A percentile compares a stretch with the other conserved stretches of the same genome.
Conservation (phyloP, 2,888 invertebrate species). For the Nesidiocoris tenuis region DNA sequence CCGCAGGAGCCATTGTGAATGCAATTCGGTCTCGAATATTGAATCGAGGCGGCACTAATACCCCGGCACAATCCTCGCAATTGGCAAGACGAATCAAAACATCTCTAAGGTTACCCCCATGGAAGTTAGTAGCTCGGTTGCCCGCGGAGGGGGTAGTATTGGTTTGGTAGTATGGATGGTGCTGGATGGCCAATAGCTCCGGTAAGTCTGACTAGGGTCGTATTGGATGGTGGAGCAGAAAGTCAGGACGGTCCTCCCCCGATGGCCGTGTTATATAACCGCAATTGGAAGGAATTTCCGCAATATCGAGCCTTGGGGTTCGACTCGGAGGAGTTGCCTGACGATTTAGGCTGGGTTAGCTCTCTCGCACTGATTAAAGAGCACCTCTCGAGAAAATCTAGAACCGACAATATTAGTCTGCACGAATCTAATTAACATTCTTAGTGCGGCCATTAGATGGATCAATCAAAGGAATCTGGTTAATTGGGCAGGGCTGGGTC, state of each 20-base stretch:
- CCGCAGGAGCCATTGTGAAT: too few species aligned
- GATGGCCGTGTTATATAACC: neutral
- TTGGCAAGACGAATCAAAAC: neutral
- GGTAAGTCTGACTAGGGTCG: neutral
- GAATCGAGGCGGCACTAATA: too few species aligned
- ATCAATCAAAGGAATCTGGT: neutral
- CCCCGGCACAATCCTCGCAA: too few species aligned
- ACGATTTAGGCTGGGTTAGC: neutral
- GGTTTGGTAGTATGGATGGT: neutral
- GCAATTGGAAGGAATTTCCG: neutral
- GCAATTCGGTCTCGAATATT: too few species aligned
- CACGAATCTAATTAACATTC: neutral
- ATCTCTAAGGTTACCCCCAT: neutral
- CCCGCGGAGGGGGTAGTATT: neutral
- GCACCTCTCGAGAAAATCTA: neutral
- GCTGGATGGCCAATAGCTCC: neutral
- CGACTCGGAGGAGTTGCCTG: neutral
- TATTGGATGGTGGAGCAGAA: neutral
- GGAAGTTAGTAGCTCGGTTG: neutral
- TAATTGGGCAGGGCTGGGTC: too few species aligned
- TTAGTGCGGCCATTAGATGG: neutral
- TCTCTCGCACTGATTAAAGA: neutral
- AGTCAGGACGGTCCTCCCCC: neutral
- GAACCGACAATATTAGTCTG: neutral
- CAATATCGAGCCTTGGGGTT: neutral